Base-by-base conservation (phyloP, 2,888 invertebrate species). In the Amiota minor region DNA sequence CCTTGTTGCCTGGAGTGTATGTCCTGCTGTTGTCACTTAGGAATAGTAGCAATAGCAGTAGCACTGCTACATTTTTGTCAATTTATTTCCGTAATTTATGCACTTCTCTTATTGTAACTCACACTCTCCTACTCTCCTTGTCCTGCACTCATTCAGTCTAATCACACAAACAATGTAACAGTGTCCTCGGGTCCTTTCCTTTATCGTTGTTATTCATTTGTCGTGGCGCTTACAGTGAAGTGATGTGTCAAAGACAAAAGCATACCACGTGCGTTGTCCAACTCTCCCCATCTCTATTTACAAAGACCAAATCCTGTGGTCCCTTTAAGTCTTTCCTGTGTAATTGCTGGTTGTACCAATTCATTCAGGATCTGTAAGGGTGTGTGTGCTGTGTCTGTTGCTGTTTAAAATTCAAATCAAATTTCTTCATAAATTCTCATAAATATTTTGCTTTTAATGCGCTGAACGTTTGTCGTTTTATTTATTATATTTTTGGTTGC, bases 331-430 rank as follows among this genome's bases (percentile, higher is more conserved):
- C 64, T 65, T 18, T 59, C 16, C 56, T 56, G 3, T 56, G 10
- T 56, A 8, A 20, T 16, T 16, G 18, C 16, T 14, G n/a, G 18
- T 56, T 14, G n/a, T 16, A 23, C 23, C 35, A 35, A 4, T 35
- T 35, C 6, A 35, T 35, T 35, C 35, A 35, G 35, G 6, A 35
- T 35, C 6, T 35, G 35, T 35, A 3, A 35, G 35, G 69, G 64
- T 70, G 65, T 46, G 45, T 56, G 11, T n/a, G 55, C n/a, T 20
- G 14, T 45, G 35, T 4, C 4, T 23, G 61, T 18, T 61, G 35
- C 83, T 85, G 76, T 82, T 86, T 85, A 81, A 87, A 86, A 87
- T 83, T 83, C 87, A 87, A 87, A 87, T 87, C 81, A 83, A 87
- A 87, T 84, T 85, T 83, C 75, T 75, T 84, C 79, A 78, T 78